Base-by-base conservation (phyloP, 2,797 vertebrate species). In the Oophaga sylvatica region DNA sequence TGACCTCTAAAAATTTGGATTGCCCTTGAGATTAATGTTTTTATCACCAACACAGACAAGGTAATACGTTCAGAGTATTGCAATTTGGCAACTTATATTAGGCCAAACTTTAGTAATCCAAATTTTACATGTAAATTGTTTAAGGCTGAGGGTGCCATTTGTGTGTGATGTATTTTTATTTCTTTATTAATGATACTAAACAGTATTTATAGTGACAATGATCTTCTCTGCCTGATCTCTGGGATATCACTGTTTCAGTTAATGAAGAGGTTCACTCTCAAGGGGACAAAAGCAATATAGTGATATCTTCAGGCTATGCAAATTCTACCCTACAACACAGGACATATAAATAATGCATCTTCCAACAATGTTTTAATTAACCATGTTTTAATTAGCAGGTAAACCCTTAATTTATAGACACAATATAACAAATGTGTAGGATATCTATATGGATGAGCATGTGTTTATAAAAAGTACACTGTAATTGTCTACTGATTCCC, bases 291-390 rank as follows among this genome's bases (percentile, higher is more conserved):
- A 75, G 82, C 31, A 22, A 75, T 84, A 75, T 73, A 73, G 71
- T 62, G 19, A 62, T 62, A 70, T 73, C 82, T 15, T 73, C 68
- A 45, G 57, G 56, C 82, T 60, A 73, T 84, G 70, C 57, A 41
- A 83, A 84, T 60, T 73, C 45, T n/a, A 73, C 56, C 31, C 19
- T 73, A 73, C 56, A n/a, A 60, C 56, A 83, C 53, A 83, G 65
- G 53, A 83, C 56, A 84, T 62, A 84, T 84, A 84, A 75, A 84
- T 84, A 60, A 84, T 84, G 45, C 68, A 84, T 75, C 31, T 59
- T 22, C 15, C 31, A 83, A 45, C 82, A 84, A 75, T 84, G 82
- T 60, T 84, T 84, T 84, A 84, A 84, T 84, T 84, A 84, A 70
- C 68, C 35, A 20, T 84, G 82, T 73, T 84, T 84, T 75, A 60